Base-by-base conservation (phyloP, 2,888 invertebrate genomes). In the Zonitis immaculata region DNA sequence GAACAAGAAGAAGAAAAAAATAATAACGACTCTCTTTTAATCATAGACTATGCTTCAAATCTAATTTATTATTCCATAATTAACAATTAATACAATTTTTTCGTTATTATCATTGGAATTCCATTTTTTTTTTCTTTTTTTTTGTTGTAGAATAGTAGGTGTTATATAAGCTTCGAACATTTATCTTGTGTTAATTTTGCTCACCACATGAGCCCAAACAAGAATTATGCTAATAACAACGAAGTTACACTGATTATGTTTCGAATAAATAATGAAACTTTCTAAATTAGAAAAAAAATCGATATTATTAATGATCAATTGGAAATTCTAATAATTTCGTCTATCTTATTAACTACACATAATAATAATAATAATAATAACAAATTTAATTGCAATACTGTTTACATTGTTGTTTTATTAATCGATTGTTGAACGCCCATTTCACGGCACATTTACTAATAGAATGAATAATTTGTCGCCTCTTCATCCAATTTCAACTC, bases 231-330 rank as follows among this genome's bases (percentile, higher is more conserved):
- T 64, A 64, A 64, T 64, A 58, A 32, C 59, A 44, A 35, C 56
- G 59, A 60, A 60, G 60, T 61, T 61, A 64, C 62, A 60, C 64
- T 62, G 60, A 61, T 64, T 64, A 61, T 60, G 58, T 56, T 57
- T 61, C 60, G 52, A 54, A 64, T 64, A 64, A 64, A 64, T 64
- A 58, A 64, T n/a, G n/a, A n/a, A n/a, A n/a, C 62, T 59, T 64
- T 64, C 61, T 62, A 61, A 61, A 60, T n/a, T n/a, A n/a, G n/a
- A n/a, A n/a, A n/a, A n/a, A n/a, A n/a, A n/a, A n/a, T n/a, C n/a
- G n/a, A n/a, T n/a, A n/a, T n/a, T n/a, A n/a, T n/a, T n/a, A n/a
- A n/a, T n/a, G n/a, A n/a, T n/a, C n/a, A n/a, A n/a, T n/a, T n/a
- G n/a, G n/a, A n/a, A n/a, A n/a, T n/a, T n/a, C n/a, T n/a, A n/a